Conservation (phyloP, 2,888 invertebrate genomes). For the Lycocerus yunnanus region DNA sequence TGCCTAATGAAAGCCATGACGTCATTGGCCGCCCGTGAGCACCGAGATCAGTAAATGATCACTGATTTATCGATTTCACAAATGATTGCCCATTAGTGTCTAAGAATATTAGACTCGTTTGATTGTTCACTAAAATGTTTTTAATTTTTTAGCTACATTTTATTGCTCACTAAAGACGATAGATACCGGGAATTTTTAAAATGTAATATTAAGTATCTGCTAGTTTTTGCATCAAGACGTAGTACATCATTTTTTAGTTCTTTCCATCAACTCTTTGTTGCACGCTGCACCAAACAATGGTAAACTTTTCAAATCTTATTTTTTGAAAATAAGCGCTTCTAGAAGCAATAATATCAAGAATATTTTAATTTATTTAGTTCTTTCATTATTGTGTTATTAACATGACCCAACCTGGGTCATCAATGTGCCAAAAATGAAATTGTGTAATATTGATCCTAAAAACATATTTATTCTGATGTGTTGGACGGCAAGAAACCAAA, state of each 20-base stretch:
- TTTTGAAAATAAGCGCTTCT: too few species aligned
- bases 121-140: background rate
- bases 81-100: constrained; percentile 46
- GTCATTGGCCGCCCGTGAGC: constrained; percentile 38
- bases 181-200: background rate
- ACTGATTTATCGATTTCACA: constrained; percentile 52
- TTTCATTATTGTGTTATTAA: too few species aligned
- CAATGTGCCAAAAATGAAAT: too few species aligned
- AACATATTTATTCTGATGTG: too few species aligned
- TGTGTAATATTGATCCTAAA: too few species aligned
- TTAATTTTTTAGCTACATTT: background rate
- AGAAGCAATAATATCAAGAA: too few species aligned
- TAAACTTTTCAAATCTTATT: too few species aligned
- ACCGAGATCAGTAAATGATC: constrained; percentile 47
- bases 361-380: too few species aligned
- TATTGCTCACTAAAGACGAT: background rate
- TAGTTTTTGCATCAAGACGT: background rate
- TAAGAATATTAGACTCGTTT: constrained; percentile 17
- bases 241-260: background rate
- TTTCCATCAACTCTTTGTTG: background rate
- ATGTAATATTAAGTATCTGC: background rate
- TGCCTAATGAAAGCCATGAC: constrained; percentile 57
- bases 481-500: too few species aligned
- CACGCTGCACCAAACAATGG: background rate
- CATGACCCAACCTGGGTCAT: too few species aligned